A percentile compares a stretch with the other conserved stretches of the same genome.
These are phyloP conservation scores for Ectropis grisescens DNA, from an alignment of 1,140 invertebrate species.

Conservation along the genomic window DNA sequence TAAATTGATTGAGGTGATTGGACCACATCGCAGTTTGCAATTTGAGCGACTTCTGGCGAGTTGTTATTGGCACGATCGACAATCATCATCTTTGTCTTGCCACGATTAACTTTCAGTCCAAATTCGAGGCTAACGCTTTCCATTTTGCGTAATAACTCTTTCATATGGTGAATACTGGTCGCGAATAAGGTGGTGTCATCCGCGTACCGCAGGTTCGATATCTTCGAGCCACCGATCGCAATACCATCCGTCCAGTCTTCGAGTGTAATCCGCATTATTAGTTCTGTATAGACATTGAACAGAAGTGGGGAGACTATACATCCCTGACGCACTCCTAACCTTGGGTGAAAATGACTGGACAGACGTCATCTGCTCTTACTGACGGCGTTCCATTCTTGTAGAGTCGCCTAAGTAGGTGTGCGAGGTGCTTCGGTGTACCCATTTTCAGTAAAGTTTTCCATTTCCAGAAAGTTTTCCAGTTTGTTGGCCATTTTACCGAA, in stretches of 20 bases:
- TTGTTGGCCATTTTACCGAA: conserved; percentile 3
- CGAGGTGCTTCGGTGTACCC: conserved; percentile 12
- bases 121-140: conserved; percentile 8
- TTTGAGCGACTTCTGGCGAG: conserved; percentile 6
- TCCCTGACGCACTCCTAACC: conserved; percentile 10
- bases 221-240: conserved; percentile 3
- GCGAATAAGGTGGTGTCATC: conserved; percentile 5
- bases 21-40: conserved; percentile 10
- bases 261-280: conserved; percentile 8
- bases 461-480: conserved; percentile 1
- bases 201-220: conserved; percentile 3
- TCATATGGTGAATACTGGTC: not conserved
- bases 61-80: conserved; percentile 10
- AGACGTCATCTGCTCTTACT: conserved; percentile 10
- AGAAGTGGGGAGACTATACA: conserved; percentile 15
- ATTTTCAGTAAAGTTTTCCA: conserved; percentile 4
- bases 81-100: conserved; percentile 14
- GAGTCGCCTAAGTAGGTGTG: conserved; percentile 7
- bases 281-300: conserved; percentile 12
- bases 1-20: conserved; percentile 2
- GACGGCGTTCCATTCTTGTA: conserved; percentile 10
- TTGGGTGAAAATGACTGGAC: conserved; percentile 8
- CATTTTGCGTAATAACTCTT: conserved; percentile 7
- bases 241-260: conserved; percentile 11
- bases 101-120: conserved; percentile 11